Base-by-base conservation (phyloP, 2,113 vertebrate species). In the Triplophysa dalaica region DNA sequence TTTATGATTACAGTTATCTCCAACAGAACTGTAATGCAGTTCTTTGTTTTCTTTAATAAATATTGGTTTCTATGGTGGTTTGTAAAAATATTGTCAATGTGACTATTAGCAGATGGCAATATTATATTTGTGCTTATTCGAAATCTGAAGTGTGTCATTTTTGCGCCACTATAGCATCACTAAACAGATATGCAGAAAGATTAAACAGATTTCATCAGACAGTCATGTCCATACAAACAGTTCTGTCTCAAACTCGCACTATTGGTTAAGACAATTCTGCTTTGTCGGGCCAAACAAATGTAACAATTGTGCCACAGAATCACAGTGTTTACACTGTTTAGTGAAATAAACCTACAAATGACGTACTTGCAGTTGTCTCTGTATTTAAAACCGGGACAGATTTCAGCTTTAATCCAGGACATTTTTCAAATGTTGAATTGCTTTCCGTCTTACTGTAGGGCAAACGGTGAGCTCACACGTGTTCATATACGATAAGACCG, bases 381-480 rank as follows among this genome's bases (percentile, higher is more conserved):
- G 50, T 16, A 52, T 52, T 17, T 54, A 17, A 54, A 5, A 54
- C 2, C 4, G 17, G 17, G 5, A 50, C 14, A 4, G 11, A 16
- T 13, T 50, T 50, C 16, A 52, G 4, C 50, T 52, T 16, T 58
- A 29, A 79, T 66, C 41, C 58, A 33, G 33, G 21, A 50, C 22
- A 66, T 67, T 60, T 75, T 45, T 80, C 26, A 70, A 70, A 79
- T 79, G 54, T 45, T 70, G 70, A 41, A 54, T 24, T 41, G 5
- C 45, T 22, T 74, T 45, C 43, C 54, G 24, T 76, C 29, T 54
- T 24, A 63, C 45, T 50, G 8, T 19, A 9, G 16, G 16, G 16
- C n/a, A 62, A 24, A 77, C 72, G 63, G 54, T 81, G 43, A 63
- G 16, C 41, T 81, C 41, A 52, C 7, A 19, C 52, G 50, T 54